These are phyloP conservation scores for Phaetusa simplex DNA, from an alignment of 2,113 vertebrate species.

Conservation along the genomic window DNA sequence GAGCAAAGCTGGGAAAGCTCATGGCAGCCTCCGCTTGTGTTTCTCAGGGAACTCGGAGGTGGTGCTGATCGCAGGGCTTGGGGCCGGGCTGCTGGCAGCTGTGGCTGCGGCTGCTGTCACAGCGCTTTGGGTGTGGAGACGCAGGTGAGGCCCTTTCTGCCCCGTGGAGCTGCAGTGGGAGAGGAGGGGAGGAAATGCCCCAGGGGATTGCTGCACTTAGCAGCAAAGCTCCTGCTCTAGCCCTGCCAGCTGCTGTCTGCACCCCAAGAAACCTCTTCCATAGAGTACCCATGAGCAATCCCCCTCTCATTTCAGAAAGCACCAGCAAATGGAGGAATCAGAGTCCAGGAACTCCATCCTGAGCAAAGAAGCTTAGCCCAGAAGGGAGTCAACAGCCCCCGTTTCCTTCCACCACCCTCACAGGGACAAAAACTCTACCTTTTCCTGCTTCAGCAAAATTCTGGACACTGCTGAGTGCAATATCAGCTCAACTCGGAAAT, in stretches of 20 bases:
- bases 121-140: background rate
- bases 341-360: slow-evolving; percentile 16
- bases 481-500: fast-evolving
- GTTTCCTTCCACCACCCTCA: background rate
- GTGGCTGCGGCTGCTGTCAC: fast-evolving
- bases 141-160: background rate
- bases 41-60: background rate
- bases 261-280: background rate
- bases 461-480: background rate
- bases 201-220: background rate
- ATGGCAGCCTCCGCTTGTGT: background rate
- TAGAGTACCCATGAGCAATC: background rate
- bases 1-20: background rate
- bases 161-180: fast-evolving
- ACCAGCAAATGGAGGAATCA: background rate
- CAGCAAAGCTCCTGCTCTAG: background rate
- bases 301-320: slow-evolving; percentile 27
- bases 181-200: background rate
- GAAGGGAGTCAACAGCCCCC: background rate
- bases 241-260: background rate
- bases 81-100: background rate
- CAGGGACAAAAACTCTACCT: background rate
- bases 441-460: background rate
- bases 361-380: background rate
- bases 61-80: background rate